Evolutionary conservation across 2,888 invertebrate species (phyloP).

Genomic region (Drosophila falleni): DNA sequence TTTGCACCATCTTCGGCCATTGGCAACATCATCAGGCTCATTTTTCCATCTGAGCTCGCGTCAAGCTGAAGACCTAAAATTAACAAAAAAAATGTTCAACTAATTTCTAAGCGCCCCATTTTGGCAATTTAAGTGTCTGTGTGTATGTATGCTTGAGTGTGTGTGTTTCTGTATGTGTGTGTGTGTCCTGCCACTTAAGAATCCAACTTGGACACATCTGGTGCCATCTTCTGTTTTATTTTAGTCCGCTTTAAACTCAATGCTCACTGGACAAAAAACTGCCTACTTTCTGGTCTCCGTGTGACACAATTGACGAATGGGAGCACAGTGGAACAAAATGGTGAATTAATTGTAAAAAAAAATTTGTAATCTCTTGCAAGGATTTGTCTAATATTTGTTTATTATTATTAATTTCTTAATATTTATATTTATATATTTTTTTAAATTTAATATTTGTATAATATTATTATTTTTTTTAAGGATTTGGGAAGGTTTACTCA

Average conservation of each 20-base stretch:
- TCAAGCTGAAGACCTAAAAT: constrained; percentile 59
- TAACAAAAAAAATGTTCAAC: constrained; percentile 45
- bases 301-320: constrained; percentile 11
- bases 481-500: no score
- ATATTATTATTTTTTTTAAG: no score
- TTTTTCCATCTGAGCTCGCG: constrained; percentile 47
- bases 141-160: constrained; percentile 3
- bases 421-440: no score
- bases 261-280: constrained; percentile 19
- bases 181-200: constrained; percentile 58
- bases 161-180: constrained; percentile 19
- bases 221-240: constrained; percentile 48
- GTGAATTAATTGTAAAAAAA: neutral
- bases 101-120: constrained; percentile 59
- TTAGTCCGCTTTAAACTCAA: constrained; percentile 16
- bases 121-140: constrained; percentile 4
- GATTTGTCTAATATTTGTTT: no score
- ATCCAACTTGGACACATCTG: constrained; percentile 70
- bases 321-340: constrained; percentile 12
- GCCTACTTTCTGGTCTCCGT: constrained; percentile 7
- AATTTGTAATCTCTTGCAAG: no score
- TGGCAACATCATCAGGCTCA: constrained; percentile 66
- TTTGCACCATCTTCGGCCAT: constrained; percentile 39
- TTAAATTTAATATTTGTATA: no score
- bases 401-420: no score